phyloP scores from a whole-genome alignment of 1,140 invertebrate species.

The Drosophila simulans region DNA sequence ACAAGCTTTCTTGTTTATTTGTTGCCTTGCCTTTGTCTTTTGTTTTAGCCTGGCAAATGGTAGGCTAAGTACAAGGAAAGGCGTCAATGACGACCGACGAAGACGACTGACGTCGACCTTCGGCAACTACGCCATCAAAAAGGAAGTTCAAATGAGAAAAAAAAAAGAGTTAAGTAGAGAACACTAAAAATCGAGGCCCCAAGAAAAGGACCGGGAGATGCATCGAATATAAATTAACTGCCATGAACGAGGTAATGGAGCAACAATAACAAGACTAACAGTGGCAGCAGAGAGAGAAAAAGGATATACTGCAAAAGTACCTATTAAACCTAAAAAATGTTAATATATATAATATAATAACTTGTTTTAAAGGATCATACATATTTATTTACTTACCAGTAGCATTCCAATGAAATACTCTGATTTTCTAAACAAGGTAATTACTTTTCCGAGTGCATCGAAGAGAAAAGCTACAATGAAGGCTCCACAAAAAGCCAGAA shows the following conservation, averaged over 20 bases:
- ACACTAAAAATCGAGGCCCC: slow-evolving; percentile 7
- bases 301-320: not conserved
- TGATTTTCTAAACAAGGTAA: no score
- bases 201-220: slow-evolving; percentile 50
- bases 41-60: slow-evolving; percentile 63
- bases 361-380: no score
- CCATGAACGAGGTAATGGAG: slow-evolving; percentile 74
- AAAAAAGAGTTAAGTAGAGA: slow-evolving; percentile 5
- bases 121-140: slow-evolving; percentile 57
- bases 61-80: slow-evolving; percentile 64
- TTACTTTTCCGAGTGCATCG: slow-evolving; percentile 12
- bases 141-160: slow-evolving; percentile 55
- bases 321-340: not conserved
- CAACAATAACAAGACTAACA: slow-evolving; percentile 46
- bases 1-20: slow-evolving; percentile 33
- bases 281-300: slow-evolving; percentile 19
- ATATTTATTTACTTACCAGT: no score
- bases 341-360: no score
- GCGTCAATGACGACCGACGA: slow-evolving; percentile 70
- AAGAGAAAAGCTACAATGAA: slow-evolving; percentile 57
- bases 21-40: slow-evolving; percentile 30
- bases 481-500: slow-evolving; percentile 69
- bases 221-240: slow-evolving; percentile 80
- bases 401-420: no score
- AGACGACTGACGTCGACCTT: slow-evolving; percentile 42